These are phyloP conservation scores for Hydrotaea diabolus DNA, from an alignment of 2,888 invertebrate genomes.

Conservation along the genomic window DNA sequence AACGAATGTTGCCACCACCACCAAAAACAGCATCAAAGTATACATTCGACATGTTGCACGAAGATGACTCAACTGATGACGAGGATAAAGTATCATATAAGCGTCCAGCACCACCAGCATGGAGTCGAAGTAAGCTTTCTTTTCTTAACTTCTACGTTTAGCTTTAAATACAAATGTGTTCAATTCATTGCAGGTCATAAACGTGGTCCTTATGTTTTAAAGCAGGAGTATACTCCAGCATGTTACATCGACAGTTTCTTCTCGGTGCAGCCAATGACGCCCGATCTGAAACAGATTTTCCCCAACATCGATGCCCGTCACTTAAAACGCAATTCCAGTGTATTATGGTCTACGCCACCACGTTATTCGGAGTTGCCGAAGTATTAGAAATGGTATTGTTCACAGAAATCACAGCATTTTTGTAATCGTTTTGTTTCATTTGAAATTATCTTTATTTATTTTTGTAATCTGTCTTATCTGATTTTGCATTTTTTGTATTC, in stretches of 20 bases:
- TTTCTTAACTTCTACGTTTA: background rate
- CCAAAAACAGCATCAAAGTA: constrained; percentile 74
- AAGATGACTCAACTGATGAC: constrained; percentile 81
- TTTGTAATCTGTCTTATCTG: background rate
- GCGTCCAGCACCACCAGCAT: constrained; percentile 78
- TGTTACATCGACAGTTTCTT: constrained; percentile 84
- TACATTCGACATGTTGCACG: constrained; percentile 80
- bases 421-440: constrained; percentile 13
- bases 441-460: constrained; percentile 32
- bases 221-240: constrained; percentile 81
- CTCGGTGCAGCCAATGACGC: constrained; percentile 83
- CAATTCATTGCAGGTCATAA: constrained; percentile 73
- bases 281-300: constrained; percentile 86
- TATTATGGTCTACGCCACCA: constrained; percentile 88
- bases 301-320: constrained; percentile 84
- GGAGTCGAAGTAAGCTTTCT: constrained; percentile 80
- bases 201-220: constrained; percentile 80
- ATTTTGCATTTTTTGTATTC: background rate
- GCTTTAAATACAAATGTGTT: background rate
- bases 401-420: background rate
- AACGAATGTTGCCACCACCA: constrained; percentile 74
- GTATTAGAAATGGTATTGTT: constrained; percentile 71
- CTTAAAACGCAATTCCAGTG: constrained; percentile 87
- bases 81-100: constrained; percentile 77
- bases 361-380: constrained; percentile 83